phyloP scores from a whole-genome alignment of 2,113 vertebrate species.

The Origma solitaria region DNA sequence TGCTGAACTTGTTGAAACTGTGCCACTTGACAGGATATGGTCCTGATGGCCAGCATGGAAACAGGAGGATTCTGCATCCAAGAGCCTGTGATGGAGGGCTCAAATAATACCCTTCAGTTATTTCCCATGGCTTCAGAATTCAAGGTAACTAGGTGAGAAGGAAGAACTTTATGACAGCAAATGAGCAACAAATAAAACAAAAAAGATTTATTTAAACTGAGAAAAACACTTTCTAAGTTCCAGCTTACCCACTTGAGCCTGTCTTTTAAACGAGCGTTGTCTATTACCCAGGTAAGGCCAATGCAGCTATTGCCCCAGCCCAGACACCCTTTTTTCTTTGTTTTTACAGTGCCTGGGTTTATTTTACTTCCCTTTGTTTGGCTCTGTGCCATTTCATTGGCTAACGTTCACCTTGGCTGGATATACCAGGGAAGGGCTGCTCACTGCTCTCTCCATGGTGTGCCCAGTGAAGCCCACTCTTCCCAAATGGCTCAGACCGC shows the following conservation, averaged over 20 bases:
- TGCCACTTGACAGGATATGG: background rate
- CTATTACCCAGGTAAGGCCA: background rate
- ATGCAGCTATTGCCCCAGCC: background rate
- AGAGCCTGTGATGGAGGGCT: background rate
- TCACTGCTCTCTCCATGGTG: background rate
- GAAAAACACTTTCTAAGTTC: background rate
- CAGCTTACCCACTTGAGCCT: background rate
- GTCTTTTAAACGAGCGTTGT: background rate
- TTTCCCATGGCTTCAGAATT: background rate
- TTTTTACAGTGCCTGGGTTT: conserved; percentile 13
- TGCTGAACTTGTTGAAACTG: background rate
- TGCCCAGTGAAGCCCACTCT: background rate
- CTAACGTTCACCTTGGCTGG: background rate
- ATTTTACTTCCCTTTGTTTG: background rate
- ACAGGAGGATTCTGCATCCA: accelerated
- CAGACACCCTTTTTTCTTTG: background rate
- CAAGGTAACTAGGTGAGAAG: background rate
- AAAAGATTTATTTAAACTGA: background rate
- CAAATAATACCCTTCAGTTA: background rate
- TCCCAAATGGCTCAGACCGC: background rate
- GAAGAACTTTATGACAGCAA: background rate
- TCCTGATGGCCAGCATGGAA: background rate
- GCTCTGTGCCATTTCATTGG: accelerated
- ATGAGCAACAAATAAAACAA: background rate
- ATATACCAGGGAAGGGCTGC: background rate